Evolutionary conservation across 1,140 invertebrate genomes (phyloP).

Genomic region (Papilio helenus): DNA sequence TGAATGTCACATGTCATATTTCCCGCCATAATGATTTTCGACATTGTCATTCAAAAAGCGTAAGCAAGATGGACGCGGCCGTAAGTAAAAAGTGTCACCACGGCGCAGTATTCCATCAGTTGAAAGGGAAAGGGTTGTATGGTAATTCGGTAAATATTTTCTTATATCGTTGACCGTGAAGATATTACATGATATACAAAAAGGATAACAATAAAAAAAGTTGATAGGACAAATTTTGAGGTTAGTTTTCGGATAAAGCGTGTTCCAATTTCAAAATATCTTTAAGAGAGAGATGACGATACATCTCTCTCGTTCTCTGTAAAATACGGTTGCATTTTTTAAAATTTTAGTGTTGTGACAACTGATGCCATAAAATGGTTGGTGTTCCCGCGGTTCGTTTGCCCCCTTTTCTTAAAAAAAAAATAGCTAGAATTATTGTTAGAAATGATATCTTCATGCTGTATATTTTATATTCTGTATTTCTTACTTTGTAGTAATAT

Average conservation of each 20-base stretch:
- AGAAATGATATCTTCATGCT: no score
- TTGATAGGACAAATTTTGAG: not conserved
- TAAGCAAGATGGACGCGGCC: slow-evolving; percentile 35
- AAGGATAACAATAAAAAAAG: slow-evolving; percentile 1
- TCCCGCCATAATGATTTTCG: slow-evolving; percentile 26
- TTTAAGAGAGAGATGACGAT: not conserved
- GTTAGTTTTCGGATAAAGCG: not conserved
- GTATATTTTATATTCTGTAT: not conserved
- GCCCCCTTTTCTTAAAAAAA: no score
- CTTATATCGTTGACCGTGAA: slow-evolving; percentile 2
- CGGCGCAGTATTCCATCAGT: slow-evolving; percentile 16
- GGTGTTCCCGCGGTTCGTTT: no score
- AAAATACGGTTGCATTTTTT: no score
- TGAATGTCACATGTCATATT: slow-evolving; percentile 25
- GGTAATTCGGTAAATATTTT: slow-evolving; percentile 29
- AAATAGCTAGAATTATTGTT: no score
- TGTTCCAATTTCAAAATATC: not conserved
- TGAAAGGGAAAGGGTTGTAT: slow-evolving; percentile 30
- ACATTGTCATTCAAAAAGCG: slow-evolving; percentile 35
- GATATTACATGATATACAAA: slow-evolving; percentile 6
- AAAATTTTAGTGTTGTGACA: no score
- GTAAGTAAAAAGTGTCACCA: slow-evolving; percentile 26
- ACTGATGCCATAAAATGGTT: no score
- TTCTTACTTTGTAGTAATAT: not conserved
- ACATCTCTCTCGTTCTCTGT: not conserved